Evolutionary conservation across 2,888 invertebrate species (phyloP).

Genomic region (Ditylenchus weischeri): DNA sequence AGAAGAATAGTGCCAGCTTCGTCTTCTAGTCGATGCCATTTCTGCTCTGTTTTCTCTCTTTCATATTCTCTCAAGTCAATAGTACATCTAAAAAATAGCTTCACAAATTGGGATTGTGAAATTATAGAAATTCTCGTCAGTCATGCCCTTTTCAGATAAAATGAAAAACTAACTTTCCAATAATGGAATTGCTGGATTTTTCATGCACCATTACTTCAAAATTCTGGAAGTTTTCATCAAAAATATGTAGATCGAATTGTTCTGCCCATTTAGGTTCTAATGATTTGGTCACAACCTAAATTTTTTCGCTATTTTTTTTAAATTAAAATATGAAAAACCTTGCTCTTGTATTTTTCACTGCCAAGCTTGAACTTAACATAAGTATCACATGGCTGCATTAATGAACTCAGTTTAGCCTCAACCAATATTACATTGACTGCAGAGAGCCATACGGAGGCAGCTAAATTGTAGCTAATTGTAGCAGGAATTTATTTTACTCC

Average conservation of each 20-base stretch:
- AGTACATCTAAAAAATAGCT: slow-evolving; percentile 14
- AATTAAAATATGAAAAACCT: slow-evolving; percentile 61
- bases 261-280: slow-evolving; percentile 88
- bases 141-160: background rate
- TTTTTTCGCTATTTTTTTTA: no score
- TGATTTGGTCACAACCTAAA: slow-evolving; percentile 69
- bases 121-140: background rate
- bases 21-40: slow-evolving; percentile 85
- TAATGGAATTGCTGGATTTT: slow-evolving; percentile 76
- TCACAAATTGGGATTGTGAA: no score
- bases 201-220: slow-evolving; percentile 89
- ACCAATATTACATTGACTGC: slow-evolving; percentile 94
- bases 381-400: slow-evolving; percentile 63
- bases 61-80: slow-evolving; percentile 75
- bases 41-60: slow-evolving; percentile 83
- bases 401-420: slow-evolving; percentile 67
- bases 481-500: no score
- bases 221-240: slow-evolving; percentile 85
- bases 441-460: slow-evolving; percentile 85
- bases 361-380: slow-evolving; percentile 95
- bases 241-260: slow-evolving; percentile 92
- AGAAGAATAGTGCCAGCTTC: slow-evolving; percentile 71
- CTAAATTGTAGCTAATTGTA: slow-evolving; percentile 25
- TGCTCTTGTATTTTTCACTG: slow-evolving; percentile 94
- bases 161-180: slow-evolving; percentile 70